These are phyloP conservation scores for Charina bottae DNA, from an alignment of 2,113 vertebrate genomes.

Conservation along the genomic window DNA sequence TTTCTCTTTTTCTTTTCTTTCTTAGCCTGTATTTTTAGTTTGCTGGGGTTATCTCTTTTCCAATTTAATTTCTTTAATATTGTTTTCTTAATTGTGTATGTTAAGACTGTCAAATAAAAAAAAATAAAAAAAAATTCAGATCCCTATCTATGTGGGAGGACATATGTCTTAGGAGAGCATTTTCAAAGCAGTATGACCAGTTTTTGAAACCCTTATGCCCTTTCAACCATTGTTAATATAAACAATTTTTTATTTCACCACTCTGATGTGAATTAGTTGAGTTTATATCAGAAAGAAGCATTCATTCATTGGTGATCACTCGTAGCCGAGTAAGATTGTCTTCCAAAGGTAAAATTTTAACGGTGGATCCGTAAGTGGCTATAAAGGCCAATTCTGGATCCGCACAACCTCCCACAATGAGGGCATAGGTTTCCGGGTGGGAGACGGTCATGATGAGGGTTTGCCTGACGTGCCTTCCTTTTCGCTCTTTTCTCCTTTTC, in stretches of 20 bases:
- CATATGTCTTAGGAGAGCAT: neutral
- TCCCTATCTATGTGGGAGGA: neutral
- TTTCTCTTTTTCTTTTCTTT: neutral
- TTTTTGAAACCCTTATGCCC: neutral
- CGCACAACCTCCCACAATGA: too few species aligned
- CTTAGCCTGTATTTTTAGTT: neutral
- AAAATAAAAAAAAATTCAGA: neutral
- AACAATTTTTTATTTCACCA: neutral
- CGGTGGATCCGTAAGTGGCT: too few species aligned
- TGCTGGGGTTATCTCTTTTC: neutral
- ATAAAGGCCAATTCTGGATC: too few species aligned
- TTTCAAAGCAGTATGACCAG: neutral
- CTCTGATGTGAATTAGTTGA: conserved; percentile 31
- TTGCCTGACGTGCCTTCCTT: too few species aligned
- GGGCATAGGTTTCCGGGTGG: too few species aligned
- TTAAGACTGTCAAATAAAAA: neutral
- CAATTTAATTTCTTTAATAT: neutral
- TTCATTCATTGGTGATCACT: too few species aligned
- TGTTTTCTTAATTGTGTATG: neutral
- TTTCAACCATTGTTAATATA: neutral
- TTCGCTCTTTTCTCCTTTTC: too few species aligned
- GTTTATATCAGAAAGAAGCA: neutral
- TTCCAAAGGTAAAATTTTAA: too few species aligned
- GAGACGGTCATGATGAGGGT: too few species aligned
- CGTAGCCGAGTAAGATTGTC: too few species aligned